Base-by-base conservation (phyloP, 2,888 invertebrate genomes). In the Caenorhabditis becei region DNA sequence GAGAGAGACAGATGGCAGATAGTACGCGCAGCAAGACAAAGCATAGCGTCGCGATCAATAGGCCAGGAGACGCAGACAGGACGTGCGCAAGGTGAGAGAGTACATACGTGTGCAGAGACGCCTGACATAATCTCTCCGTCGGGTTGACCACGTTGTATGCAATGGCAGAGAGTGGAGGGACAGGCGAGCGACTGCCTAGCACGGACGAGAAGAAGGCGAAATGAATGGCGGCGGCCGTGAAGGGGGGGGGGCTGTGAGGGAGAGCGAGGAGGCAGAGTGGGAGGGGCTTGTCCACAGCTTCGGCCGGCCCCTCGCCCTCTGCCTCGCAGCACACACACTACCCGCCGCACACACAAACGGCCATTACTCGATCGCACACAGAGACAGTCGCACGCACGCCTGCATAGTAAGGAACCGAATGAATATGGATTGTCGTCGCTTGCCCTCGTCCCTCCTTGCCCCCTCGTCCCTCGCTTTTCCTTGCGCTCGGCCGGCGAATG, bases 141-240 rank as follows among this genome's bases (percentile, higher is more conserved):
- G 49, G 11, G 53, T n/a, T 65, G 63, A 54, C 71, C 53, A 11
- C 16, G 66, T 24, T 66, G 53, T 26, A 32, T 66, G 74, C 56
- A 65, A 58, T 26, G 74, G 59, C 75, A 75, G 66, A 75, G 66
- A 75, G 66, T 58, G 54, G 75, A 75, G 74, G 54, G 61, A 37
- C 61, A 75, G 75, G 61, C 62, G 41, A 61, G 44, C 66, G 66
- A 66, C 51, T 51, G 61, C 59, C 75, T 75, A 75, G 66, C 75
- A 75, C 75, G 66, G 61, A 66, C 49, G 66, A 75, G 66, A 62
- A 62, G 62, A 74, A 28, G 65, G 65, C 66, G 75, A 74, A 74
- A 74, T 74, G 72, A 75, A 75, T 75, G 75, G 59, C 75, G 75
- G 75, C 66, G 75, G 75, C 66, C 66, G 75, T 58, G 66, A 61